phyloP scores from a whole-genome alignment of 2,113 vertebrate genomes.

The Cyrtonyx montezumae region DNA sequence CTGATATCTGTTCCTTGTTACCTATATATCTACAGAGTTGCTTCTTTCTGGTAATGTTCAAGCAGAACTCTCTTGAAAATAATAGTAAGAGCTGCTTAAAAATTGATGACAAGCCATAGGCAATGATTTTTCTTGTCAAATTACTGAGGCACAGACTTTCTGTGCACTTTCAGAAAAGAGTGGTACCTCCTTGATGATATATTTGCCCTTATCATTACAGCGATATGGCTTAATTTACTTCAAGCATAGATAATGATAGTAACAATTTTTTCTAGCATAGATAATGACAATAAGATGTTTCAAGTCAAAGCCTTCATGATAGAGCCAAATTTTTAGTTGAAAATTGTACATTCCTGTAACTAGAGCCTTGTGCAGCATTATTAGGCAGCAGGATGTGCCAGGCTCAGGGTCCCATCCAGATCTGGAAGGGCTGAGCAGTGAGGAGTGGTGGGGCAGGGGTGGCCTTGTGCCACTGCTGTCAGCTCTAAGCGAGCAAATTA shows the following conservation, averaged over 20 bases:
- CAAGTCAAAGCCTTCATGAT: neutral
- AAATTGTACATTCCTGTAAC: neutral
- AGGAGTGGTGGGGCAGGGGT: neutral
- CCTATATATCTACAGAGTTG: neutral
- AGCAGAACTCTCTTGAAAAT: neutral
- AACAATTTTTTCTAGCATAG: neutral
- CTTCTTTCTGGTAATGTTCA: neutral
- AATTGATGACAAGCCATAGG: neutral
- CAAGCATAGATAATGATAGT: neutral
- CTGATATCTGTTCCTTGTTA: neutral
- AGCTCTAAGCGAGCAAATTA: conserved; percentile 33
- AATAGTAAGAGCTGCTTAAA: neutral
- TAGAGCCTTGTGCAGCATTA: neutral
- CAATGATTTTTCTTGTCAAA: neutral
- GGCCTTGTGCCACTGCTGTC: conserved; percentile 8
- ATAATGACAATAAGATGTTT: neutral
- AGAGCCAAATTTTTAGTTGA: neutral
- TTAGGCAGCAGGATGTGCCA: neutral
- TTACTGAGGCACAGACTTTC: neutral
- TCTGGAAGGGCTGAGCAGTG: conserved; percentile 22
- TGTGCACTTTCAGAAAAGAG: neutral
- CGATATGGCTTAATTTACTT: neutral
- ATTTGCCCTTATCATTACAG: neutral
- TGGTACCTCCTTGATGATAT: neutral
- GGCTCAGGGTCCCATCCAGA: neutral